These are phyloP conservation scores for Ligdia adustata DNA, from an alignment of 2,888 invertebrate species.

Conservation along the genomic window DNA sequence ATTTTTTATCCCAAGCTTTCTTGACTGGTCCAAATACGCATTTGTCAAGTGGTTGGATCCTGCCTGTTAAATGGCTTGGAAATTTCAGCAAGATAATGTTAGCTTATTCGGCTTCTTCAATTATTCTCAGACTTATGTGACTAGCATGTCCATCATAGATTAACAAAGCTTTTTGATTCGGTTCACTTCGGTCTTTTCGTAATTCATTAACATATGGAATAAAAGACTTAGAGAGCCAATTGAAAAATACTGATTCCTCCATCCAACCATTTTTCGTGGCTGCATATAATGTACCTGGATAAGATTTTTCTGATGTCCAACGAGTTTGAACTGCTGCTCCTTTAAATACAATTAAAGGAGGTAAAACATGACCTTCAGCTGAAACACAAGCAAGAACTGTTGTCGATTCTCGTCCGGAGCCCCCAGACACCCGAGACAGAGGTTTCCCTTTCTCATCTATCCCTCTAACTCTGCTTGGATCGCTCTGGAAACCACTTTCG, in stretches of 20 bases:
- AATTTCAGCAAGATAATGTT: slow-evolving; percentile 6
- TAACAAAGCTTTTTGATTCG: slow-evolving; percentile 3
- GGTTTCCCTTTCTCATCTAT: slow-evolving; percentile 10
- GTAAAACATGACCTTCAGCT: slow-evolving; percentile 6
- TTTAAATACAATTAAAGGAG: slow-evolving; percentile 14
- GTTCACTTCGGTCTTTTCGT: slow-evolving; percentile 2
- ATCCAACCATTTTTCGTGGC: slow-evolving; percentile 17
- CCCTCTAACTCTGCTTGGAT: slow-evolving; percentile 7
- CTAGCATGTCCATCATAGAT: slow-evolving; percentile 4
- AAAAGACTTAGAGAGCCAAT: slow-evolving; percentile 6
- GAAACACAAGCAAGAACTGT: slow-evolving; percentile 8
- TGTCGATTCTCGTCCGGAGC: slow-evolving; percentile 12
- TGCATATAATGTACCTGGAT: slow-evolving; percentile 11
- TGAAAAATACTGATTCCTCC: slow-evolving; percentile 7
- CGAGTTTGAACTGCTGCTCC: no score
- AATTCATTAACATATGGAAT: slow-evolving; percentile 1
- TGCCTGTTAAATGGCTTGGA: slow-evolving; percentile 9
- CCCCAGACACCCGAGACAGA: slow-evolving; percentile 10
- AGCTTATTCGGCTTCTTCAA: slow-evolving; percentile 1
- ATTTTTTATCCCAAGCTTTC: slow-evolving; percentile 8
- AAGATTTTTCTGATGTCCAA: slow-evolving; percentile 10
- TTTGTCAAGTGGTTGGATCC: slow-evolving; percentile 10
- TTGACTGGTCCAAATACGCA: slow-evolving; percentile 11
- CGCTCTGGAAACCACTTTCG: slow-evolving; percentile 7
- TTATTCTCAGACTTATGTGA: slow-evolving; percentile 1